Base-by-base conservation (phyloP, 2,113 vertebrate genomes). In the Platycercus adscitus region DNA sequence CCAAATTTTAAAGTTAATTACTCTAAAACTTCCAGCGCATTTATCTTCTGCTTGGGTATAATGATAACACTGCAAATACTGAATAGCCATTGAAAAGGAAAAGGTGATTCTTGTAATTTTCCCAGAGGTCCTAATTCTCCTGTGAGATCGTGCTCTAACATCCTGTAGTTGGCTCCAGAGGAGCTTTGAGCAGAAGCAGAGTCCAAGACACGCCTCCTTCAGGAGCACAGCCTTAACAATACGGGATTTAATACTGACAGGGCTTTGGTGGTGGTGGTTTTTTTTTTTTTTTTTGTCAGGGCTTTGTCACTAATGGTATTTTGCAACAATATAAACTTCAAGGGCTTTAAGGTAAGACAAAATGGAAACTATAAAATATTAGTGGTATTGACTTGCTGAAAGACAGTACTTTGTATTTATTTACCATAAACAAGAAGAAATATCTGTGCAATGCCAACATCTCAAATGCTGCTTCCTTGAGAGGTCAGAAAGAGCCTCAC, bases 81-180 rank as follows among this genome's bases (percentile, higher is more conserved):
- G 78, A 93, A 94, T 84, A 88, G 68, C 81, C 13, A 71, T 87
- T 94, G 86, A 4, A 81, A 96, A 81, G 17, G 64, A 81, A 86
- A 86, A 82, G 37, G 21, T 76, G 39, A 63, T 17, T 77, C 43
- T 55, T 64, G 53, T 64, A 64, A 61, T 94, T 91, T 92, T 95
- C 93, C 53, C 81, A 63, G 65, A 96, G 73, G 37, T 81, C 69
- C 73, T 88, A 79, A 81, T 87, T 49, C 41, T 85, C 80, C 65
- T 17, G 8, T 79, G 84, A 49, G 72, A 69, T 91, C 41, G 7
- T 21, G 70, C 81, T 84, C 73, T 65, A 61, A 23, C 20, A 21
- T 0, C 3, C 52, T 65, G 26, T 24, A 17, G 9, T 39, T 72
- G 60, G n/a, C 35, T 78, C 88, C 58, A 41, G 88, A 86, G n/a